These are phyloP conservation scores for Porites lobata DNA, from an alignment of 92 coral and sea anemone genomes.

Conservation along the genomic window DNA sequence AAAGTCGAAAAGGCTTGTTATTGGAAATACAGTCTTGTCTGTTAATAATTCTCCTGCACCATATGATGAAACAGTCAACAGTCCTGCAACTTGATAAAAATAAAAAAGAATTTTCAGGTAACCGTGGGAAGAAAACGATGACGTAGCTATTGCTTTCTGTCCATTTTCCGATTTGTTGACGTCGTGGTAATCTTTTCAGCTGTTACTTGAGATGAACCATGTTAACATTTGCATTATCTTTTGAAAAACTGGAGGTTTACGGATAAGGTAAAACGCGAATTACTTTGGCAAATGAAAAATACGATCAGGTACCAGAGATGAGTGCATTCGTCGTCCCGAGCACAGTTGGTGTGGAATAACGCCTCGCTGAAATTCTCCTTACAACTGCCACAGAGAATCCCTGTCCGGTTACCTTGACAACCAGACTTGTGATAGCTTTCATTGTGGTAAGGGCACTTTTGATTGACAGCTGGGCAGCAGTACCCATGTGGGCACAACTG, in stretches of 20 bases:
- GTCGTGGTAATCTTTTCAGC: neutral
- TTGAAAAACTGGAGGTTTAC: conserved; percentile 47
- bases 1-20: conserved; percentile 18
- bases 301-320: conserved; percentile 15
- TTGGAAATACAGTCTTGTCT: conserved; percentile 15
- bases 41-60: conserved; percentile 14
- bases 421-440: conserved; percentile 36
- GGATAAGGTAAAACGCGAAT: conserved; percentile 28
- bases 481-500: conserved; percentile 48
- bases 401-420: conserved; percentile 62
- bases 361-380: conserved; percentile 39
- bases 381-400: conserved; percentile 54
- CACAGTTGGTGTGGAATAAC: conserved; percentile 28
- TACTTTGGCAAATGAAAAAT: neutral
- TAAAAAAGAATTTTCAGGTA: conserved; percentile 51
- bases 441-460: conserved; percentile 24
- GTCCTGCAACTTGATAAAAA: conserved; percentile 50
- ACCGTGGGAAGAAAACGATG: neutral
- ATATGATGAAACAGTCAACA: conserved; percentile 26
- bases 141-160: neutral
- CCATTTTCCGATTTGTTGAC: neutral
- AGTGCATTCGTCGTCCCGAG: conserved; percentile 4
- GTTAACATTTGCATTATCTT: conserved; percentile 13
- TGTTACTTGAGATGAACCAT: conserved; percentile 40
- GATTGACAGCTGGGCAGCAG: conserved; percentile 39